Base-by-base conservation (phyloP, 1,140 invertebrate species). In the Drosophila persimilis region DNA sequence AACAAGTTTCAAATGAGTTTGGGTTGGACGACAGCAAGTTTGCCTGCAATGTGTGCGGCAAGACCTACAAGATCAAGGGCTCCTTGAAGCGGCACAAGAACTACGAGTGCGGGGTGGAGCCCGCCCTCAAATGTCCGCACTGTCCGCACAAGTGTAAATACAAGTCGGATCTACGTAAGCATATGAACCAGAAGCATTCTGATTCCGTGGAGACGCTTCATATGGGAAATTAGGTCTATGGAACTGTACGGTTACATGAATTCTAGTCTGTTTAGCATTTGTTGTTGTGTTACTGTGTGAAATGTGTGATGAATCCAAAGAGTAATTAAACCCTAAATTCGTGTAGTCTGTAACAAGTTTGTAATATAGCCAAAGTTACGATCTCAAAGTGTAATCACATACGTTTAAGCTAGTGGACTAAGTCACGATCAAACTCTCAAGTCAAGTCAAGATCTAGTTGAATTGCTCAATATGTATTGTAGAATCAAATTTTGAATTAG, bases 61-160 rank as follows among this genome's bases (percentile, higher is more conserved):
- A 93, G 45, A 90, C 90, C 2, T 94, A 94, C 83, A 93, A 93
- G 61, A 91, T 92, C 29, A 93, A 93, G 60, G 91, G 92, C 29
- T 93, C 93, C 3, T 70, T 94, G 3, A 92, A 92, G 61, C 92
- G 92, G 20, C 95, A 95, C 78, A 90, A 94, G 62, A 93, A 92
- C 41, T 93, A 94, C 66, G 94, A 95, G 67, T 95, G 94, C 62
- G 94, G 94, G 0, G 93, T 94, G 54, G 91, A 92, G 45, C 91
- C 92, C 6, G 79, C 84, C 0, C 75, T 91, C 1, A 79, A 81
- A 35, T 91, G 90, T 74, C 78, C 78, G 7, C 90, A 90, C 39
- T 91, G 90, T 72, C 80, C 89, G 39, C 90, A 91, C 69, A 91
- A 91, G 67, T 90, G 90, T 73, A 91, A 91, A 71, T 86, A 90